A percentile compares a stretch with the other conserved stretches of the same genome.
These are phyloP conservation scores for Trichopoda pennipes DNA, from an alignment of 2,888 invertebrate species.

Conservation along the genomic window DNA sequence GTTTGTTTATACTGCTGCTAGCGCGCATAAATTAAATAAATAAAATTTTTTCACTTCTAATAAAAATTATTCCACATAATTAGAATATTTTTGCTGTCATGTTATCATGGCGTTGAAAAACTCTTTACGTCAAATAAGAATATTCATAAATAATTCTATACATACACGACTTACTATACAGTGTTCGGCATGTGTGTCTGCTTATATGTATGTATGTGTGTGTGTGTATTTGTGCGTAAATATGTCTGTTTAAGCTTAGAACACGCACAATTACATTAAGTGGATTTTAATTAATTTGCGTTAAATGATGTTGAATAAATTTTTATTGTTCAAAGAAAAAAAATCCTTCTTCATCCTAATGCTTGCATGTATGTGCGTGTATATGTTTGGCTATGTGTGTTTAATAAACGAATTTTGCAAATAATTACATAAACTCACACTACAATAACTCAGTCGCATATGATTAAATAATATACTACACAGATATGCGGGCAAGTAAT, in stretches of 20 bases:
- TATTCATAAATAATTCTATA: neutral
- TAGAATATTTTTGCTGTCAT: neutral
- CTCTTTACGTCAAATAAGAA: neutral
- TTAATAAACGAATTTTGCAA: neutral
- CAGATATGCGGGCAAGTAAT: slow-evolving; percentile 50
- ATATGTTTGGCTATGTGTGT: neutral
- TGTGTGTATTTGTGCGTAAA: no score
- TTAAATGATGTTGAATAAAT: slow-evolving; percentile 61
- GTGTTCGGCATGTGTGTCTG: no score
- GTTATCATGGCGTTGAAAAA: neutral
- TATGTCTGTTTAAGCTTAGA: slow-evolving; percentile 19
- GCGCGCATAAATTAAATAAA: neutral
- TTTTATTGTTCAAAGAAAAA: slow-evolving; percentile 13
- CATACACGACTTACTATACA: neutral
- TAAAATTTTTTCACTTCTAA: neutral
- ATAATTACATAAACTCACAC: neutral
- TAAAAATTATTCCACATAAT: neutral
- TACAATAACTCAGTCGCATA: neutral
- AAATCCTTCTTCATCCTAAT: neutral
- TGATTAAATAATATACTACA: slow-evolving; percentile 34
- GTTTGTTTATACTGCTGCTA: no score
- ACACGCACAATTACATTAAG: slow-evolving; percentile 57
- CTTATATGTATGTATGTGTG: neutral
- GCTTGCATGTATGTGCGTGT: neutral
- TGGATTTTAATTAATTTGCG: slow-evolving; percentile 61